These are phyloP conservation scores for Patella ulyssiponensis DNA, from an alignment of 2,888 invertebrate genomes.

Conservation along the genomic window DNA sequence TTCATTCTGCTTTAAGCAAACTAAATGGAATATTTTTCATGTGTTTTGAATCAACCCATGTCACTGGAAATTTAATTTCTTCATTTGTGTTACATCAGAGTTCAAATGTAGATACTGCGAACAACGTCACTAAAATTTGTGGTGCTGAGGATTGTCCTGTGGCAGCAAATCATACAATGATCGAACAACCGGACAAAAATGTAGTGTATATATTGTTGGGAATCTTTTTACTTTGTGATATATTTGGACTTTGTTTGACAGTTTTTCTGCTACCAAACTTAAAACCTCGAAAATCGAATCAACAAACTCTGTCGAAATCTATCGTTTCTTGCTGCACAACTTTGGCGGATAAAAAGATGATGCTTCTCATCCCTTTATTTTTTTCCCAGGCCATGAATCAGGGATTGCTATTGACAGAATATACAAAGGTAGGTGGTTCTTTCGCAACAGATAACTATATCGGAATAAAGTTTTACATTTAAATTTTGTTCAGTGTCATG, in stretches of 20 bases:
- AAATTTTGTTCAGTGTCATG: too few relatives aligned
- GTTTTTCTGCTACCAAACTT: slow-evolving; percentile 46
- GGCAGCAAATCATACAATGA: slow-evolving; percentile 35
- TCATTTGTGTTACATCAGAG: slow-evolving; percentile 53
- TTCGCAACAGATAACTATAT: too few relatives aligned
- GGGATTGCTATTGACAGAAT: slow-evolving; percentile 61
- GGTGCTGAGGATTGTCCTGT: slow-evolving; percentile 50
- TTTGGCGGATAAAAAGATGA: slow-evolving; percentile 44
- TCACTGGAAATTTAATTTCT: slow-evolving; percentile 61
- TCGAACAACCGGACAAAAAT: slow-evolving; percentile 41
- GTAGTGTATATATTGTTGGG: slow-evolving; percentile 54
- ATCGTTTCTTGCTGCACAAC: slow-evolving; percentile 40
- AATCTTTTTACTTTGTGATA: slow-evolving; percentile 50
- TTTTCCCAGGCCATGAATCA: slow-evolving; percentile 62
- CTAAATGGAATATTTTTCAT: slow-evolving; percentile 62
- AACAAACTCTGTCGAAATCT: slow-evolving; percentile 33
- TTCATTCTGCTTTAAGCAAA: slow-evolving; percentile 48
- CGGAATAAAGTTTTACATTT: too few relatives aligned
- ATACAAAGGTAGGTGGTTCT: slow-evolving; percentile 58
- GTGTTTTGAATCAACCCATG: slow-evolving; percentile 55
- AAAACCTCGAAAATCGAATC: slow-evolving; percentile 17
- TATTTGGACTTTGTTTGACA: slow-evolving; percentile 51
- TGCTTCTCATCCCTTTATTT: slow-evolving; percentile 59
- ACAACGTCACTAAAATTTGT: slow-evolving; percentile 43
- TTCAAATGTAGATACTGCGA: slow-evolving; percentile 22